A percentile compares a stretch with the other conserved stretches of the same genome.
Evolutionary conservation across 2,113 vertebrate genomes (phyloP).

Genomic region (Centrocercus urophasianus): DNA sequence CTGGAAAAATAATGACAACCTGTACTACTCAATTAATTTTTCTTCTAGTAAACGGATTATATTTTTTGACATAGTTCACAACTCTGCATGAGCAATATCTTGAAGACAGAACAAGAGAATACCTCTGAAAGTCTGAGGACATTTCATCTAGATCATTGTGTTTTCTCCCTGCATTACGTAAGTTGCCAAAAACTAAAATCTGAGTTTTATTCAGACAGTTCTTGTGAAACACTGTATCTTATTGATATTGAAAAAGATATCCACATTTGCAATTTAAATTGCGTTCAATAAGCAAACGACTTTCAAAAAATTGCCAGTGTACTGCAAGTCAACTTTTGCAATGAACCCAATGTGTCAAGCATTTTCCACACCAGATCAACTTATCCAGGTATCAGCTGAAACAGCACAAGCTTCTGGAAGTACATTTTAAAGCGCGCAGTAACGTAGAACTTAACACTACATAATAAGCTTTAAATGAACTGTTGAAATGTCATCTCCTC

Average conservation of each 20-base stretch:
- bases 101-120: constrained; percentile 40
- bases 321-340: neutral
- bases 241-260: neutral
- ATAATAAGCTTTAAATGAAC: neutral
- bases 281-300: neutral
- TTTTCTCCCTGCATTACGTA: neutral
- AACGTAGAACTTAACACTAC: neutral
- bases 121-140: constrained; percentile 9
- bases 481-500: neutral
- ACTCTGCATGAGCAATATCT: neutral
- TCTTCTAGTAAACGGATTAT: neutral
- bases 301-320: neutral
- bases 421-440: neutral
- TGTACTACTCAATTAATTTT: constrained; percentile 40
- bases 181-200: neutral
- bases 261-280: neutral
- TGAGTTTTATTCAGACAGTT: neutral
- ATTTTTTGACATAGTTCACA: constrained; percentile 51
- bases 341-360: neutral
- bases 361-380: neutral
- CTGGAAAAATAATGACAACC: neutral
- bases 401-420: neutral
- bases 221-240: neutral
- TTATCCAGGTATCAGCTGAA: neutral
- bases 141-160: neutral